Base-by-base conservation (phyloP, 1,140 invertebrate genomes). In the Procambarus virginalis region DNA sequence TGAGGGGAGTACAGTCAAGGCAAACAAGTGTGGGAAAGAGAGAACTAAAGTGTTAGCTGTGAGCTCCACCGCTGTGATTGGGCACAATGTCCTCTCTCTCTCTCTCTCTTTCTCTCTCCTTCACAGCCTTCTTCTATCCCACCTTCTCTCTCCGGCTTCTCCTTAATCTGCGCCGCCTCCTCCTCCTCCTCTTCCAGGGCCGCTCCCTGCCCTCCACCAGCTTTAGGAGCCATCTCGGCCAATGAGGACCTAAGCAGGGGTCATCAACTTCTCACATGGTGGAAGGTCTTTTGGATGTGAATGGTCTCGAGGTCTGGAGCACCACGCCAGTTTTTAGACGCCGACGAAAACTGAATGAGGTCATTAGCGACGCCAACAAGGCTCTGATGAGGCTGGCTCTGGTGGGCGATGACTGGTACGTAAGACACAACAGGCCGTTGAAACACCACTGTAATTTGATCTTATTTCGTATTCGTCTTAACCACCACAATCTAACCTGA, bases 341-440 rank as follows among this genome's bases (percentile, higher is more conserved):
- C 60, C 77, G 45, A 55, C 78, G 60, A 80, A 64, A 88, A 80
- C 68, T 81, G 78, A 88, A 88, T 81, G 86, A 80, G 77, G 86
- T 81, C 86, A 88, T 88, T 88, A 88, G 78, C 78, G 78, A 73
- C 58, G 86, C 60, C 78, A 88, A 88, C 77, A 79, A 78, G 55
- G 49, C 60, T 12, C 55, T 86, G 76, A 86, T 86, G 75, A 80
- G 85, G 20, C 22, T 86, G 76, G 64, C 10, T 75, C 34, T 79
- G 64, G 55, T 46, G 58, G 10, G 68, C 34, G 68, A 73, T 73
- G 68, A n/a, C 68, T 73, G 68, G 68, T 73, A 73, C 22, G 49
- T 79, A 78, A 78, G 60, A 17, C 60, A 64, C 60, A 64, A 64
- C 60, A 64, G 49, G n/a, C 78, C 55, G 78, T 73, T 22, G 68